phyloP scores from a whole-genome alignment of 92 coral and sea anemone species.

The Parazoanthus atlanticus region DNA sequence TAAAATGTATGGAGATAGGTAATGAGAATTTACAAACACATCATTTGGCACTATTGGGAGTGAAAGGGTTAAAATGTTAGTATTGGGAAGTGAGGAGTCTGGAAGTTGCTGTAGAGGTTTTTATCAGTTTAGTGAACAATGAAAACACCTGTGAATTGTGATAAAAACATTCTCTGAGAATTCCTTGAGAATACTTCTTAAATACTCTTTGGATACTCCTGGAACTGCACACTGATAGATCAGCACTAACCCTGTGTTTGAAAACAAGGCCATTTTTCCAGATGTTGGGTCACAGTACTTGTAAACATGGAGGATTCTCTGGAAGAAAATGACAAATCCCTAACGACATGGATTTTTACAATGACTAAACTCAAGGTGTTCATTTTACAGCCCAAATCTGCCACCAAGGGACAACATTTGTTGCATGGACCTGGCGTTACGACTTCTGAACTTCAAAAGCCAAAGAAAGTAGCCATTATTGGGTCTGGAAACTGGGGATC shows the following conservation, averaged over 20 bases:
- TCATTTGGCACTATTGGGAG: too few relatives aligned
- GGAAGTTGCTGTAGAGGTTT: too few relatives aligned
- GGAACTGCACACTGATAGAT: too few relatives aligned
- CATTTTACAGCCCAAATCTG: slow-evolving; percentile 20
- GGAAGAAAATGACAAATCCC: slow-evolving; percentile 13
- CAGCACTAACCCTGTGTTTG: background rate
- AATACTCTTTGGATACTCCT: too few relatives aligned
- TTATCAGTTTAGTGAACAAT: too few relatives aligned
- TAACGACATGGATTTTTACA: background rate
- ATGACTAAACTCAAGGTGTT: slow-evolving; percentile 27
- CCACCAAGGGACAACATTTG: background rate
- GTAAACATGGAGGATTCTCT: background rate
- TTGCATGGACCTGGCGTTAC: background rate
- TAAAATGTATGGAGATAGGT: too few relatives aligned
- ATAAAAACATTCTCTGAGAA: too few relatives aligned
- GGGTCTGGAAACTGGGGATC: slow-evolving; percentile 55
- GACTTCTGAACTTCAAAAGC: slow-evolving; percentile 22
- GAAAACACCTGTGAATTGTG: too few relatives aligned
- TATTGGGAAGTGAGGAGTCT: too few relatives aligned
- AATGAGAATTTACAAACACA: too few relatives aligned
- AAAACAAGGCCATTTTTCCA: background rate
- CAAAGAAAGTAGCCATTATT: slow-evolving; percentile 38
- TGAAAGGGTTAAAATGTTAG: too few relatives aligned
- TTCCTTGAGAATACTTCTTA: too few relatives aligned
- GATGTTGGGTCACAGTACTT: background rate